Base-by-base conservation (phyloP, 2,888 invertebrate genomes). In the Hanleya hanleyi region DNA sequence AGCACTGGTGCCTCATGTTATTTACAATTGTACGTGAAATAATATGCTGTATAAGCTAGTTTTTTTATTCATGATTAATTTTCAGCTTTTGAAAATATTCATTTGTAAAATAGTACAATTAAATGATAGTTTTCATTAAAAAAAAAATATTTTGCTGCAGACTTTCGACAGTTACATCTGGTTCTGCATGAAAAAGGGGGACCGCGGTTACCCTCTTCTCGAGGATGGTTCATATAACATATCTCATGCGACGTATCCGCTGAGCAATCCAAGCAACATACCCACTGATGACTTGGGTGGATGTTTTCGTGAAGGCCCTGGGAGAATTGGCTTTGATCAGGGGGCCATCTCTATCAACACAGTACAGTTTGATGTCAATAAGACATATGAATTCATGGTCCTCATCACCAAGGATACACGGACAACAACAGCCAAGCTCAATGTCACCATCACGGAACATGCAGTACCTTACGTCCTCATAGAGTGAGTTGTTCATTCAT, bases 281-380 rank as follows among this genome's bases (percentile, higher is more conserved):
- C 35, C 49, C n/a, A 32, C 50, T 6, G 22, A 35, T 12, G 64
- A 64, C 37, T 37, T 33, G 6, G 82, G 84, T 7, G 84, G 84
- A 0, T 84, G 84, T 67, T 84, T 84, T 71, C 67, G 77, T 26
- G 61, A 67, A 18, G 77, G 83, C 0, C 80, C 79, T n/a, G 79
- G 81, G 1, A 50, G 49, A 9, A 70, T 83, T 26, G 69, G 70
- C 37, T 64, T 61, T 41, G 57, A 22, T 15, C 36, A 32, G 15
- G 76, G 77, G 6, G 50, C 36, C n/a, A 29, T 85, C 12, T 73
- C 74, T 6, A 82, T 86, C 67, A 68, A 77, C 49, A 80, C 84
- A 0, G 51, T 61, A 9, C 78, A 81, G 62, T 80, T 86, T 79
- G 62, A 69, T 12, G 67, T 75, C 22, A 82, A 82, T 72, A 71